Evolutionary conservation across 2,797 vertebrate species (phyloP).

Genomic region (Melanogrammus aeglefinus): DNA sequence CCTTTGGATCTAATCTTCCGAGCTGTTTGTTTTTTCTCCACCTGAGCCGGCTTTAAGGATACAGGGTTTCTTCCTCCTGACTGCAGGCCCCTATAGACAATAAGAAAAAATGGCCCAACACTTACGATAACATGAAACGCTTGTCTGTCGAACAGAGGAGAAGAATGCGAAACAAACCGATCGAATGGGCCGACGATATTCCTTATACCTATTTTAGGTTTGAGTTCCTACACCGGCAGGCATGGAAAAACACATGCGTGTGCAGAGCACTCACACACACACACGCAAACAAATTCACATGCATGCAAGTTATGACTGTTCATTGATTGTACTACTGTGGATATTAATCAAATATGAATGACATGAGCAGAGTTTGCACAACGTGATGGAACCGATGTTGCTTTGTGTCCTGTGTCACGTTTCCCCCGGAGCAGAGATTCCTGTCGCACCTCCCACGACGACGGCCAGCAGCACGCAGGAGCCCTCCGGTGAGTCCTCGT

Average conservation of each 20-base stretch:
- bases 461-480: slow-evolving; percentile 86
- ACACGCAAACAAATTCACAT: too few species aligned
- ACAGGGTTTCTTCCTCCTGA: too few species aligned
- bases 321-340: not conserved
- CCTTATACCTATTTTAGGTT: too few species aligned
- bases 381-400: not conserved
- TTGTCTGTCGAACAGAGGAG: slow-evolving; percentile 29
- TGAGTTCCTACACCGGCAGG: too few species aligned
- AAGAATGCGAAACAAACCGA: too few species aligned
- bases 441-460: slow-evolving; percentile 84
- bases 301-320: too few species aligned
- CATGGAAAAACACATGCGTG: not conserved
- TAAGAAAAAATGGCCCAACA: too few species aligned
- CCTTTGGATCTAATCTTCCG: slow-evolving; percentile 4
- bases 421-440: slow-evolving; percentile 82
- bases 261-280: not conserved
- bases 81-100: too few species aligned
- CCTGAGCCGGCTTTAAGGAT: not conserved
- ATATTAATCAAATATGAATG: not conserved
- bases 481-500: slow-evolving; percentile 79
- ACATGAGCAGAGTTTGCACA: not conserved
- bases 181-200: too few species aligned
- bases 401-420: slow-evolving; percentile 36
- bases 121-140: slow-evolving; percentile 16
- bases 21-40: not conserved